Evolutionary conservation across 2,888 invertebrate species (phyloP), one percentile per base, ranked within the genome.

Genomic region (Neoaliturus tenellus): DNA sequence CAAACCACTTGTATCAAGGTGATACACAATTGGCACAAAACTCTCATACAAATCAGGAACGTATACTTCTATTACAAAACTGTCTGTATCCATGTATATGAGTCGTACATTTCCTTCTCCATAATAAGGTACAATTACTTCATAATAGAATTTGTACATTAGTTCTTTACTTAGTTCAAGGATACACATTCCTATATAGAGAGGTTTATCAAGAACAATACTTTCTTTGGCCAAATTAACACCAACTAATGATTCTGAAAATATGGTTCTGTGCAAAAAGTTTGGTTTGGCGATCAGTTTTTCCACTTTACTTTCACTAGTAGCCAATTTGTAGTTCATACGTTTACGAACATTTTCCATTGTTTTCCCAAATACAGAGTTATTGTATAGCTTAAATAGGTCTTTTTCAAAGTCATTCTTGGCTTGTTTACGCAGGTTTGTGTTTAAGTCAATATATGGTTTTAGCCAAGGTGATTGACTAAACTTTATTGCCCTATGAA

Each of bases 31-130:
- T 58, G 83, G 73, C 31, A 55, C 35, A 67, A 88, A 86, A 84
- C 89, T 89, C 69, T 87, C 85, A 87, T 91, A 91, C 48, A 90
- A 81, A 85, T 90, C n/a, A n/a, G 87, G 84, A 12, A 88, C 89
- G 25, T 86, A 81, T 8, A 90, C 87, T 41, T 88, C 81, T 55
- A 89, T 87, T 23, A 89, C 48, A 35, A 82, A 82, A 5, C 10
- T 23, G 51, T 51, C 51, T 6, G 51, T 51, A 10, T 23, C 4
- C 51, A 20, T 51, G 51, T 89, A 89, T 35, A 88, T 81, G 17
- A 90, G 81, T 81, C 86, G 88, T 20, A 89, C 71, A 20, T 71
- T 62, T 25, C 82, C 41, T 8, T 20, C 4, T 10, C 73, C 69
- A 75, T 87, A 88, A 23, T 81, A 58, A 17, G 31, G 44, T 20